phyloP scores from a whole-genome alignment of 2,888 invertebrate species.

The Cremastinae sp. region DNA sequence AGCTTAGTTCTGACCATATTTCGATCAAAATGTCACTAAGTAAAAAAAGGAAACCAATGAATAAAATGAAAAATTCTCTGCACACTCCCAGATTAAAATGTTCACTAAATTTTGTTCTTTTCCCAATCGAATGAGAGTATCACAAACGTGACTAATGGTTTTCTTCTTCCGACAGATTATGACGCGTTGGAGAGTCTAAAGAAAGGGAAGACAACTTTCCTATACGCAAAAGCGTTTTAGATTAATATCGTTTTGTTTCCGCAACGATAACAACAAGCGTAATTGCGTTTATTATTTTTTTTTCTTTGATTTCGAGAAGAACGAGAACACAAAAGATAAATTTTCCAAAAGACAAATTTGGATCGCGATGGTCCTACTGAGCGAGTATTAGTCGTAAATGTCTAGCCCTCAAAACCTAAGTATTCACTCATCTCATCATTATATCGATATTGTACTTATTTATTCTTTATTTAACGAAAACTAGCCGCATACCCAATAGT shows the following conservation, averaged over 20 bases:
- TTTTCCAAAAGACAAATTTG: conserved; percentile 14
- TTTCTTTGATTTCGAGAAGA: conserved; percentile 29
- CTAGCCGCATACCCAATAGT: conserved; percentile 15
- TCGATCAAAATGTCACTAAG: conserved; percentile 1
- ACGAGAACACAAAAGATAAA: conserved; percentile 20
- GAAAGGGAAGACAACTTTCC: conserved; percentile 69
- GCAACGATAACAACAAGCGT: conserved; percentile 29
- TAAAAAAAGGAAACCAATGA: background rate
- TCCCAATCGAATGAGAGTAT: conserved; percentile 17
- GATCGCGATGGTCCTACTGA: conserved; percentile 26
- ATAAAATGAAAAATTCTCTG: conserved; percentile 16
- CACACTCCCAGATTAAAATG: conserved; percentile 26
- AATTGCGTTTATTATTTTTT: conserved; percentile 21
- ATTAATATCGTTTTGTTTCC: conserved; percentile 60
- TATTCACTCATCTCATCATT: conserved; percentile 50
- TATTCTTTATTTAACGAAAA: conserved; percentile 60
- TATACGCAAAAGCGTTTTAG: conserved; percentile 68
- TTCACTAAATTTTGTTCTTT: background rate
- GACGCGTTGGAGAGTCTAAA: conserved; percentile 75
- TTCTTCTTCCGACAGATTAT: conserved; percentile 78
- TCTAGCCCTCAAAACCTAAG: conserved; percentile 45
- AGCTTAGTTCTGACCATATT: background rate
- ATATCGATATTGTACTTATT: conserved; percentile 63
- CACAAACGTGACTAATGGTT: conserved; percentile 63
- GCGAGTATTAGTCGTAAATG: conserved; percentile 51